These are phyloP conservation scores for Pachyrhynchus sulphureomaculatus DNA, from an alignment of 1,140 invertebrate species.

Conservation along the genomic window DNA sequence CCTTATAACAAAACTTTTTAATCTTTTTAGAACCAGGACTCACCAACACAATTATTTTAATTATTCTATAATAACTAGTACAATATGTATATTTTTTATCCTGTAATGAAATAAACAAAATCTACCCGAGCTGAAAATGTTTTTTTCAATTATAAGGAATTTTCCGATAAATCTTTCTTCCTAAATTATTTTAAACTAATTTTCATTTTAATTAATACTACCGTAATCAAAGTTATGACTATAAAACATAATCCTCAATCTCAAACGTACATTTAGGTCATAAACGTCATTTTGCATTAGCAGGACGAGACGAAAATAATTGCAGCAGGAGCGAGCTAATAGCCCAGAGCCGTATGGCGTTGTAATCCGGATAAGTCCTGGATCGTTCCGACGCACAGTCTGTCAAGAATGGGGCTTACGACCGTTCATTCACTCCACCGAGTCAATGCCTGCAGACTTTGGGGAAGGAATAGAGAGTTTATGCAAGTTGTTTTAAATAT, in stretches of 20 bases:
- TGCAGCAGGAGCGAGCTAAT: slow-evolving; percentile 24
- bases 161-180: too few relatives aligned
- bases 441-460: slow-evolving; percentile 11
- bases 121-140: too few relatives aligned
- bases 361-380: slow-evolving; percentile 27
- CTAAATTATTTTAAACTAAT: not conserved
- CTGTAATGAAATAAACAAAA: too few relatives aligned
- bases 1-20: too few relatives aligned
- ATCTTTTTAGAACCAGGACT: too few relatives aligned
- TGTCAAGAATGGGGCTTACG: slow-evolving; percentile 18
- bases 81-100: too few relatives aligned
- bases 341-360: slow-evolving; percentile 20
- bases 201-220: not conserved
- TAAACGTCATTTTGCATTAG: slow-evolving; percentile 29
- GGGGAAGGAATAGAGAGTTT: not conserved
- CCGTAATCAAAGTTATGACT: not conserved
- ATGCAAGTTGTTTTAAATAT: not conserved
- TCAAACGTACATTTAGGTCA: slow-evolving; percentile 10
- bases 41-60: too few relatives aligned
- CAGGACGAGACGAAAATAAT: slow-evolving; percentile 21
- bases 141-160: too few relatives aligned
- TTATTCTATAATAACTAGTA: too few relatives aligned
- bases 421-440: slow-evolving; percentile 16
- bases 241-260: slow-evolving; percentile 6
- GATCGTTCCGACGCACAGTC: slow-evolving; percentile 22